These are phyloP conservation scores for Peromyscus eremicus DNA, from an alignment of 2,797 vertebrate genomes.

Conservation along the genomic window DNA sequence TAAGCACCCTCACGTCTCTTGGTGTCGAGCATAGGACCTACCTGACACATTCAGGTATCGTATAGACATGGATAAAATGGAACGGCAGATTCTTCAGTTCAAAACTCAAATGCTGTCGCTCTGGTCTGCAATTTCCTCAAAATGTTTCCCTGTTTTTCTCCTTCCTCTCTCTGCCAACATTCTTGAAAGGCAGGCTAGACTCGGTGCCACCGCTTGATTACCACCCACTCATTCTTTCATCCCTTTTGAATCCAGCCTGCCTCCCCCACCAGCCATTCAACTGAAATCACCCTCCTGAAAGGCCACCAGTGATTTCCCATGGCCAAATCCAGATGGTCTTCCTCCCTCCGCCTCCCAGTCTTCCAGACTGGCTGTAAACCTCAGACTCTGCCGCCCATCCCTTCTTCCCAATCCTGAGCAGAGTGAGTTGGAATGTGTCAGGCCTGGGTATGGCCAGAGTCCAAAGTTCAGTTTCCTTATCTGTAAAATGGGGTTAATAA, in stretches of 20 bases:
- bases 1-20: neutral
- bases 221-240: constrained; percentile 36
- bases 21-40: neutral
- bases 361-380: neutral
- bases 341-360: fast-evolving
- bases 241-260: constrained; percentile 35
- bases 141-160: constrained; percentile 5
- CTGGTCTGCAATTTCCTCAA: neutral
- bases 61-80: neutral
- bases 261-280: constrained; percentile 30
- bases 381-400: neutral
- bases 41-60: neutral
- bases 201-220: neutral
- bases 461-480: constrained; percentile 72
- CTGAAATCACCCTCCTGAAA: constrained; percentile 22
- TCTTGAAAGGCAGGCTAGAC: constrained; percentile 33
- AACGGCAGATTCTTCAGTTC: neutral
- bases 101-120: neutral
- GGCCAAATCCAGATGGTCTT: neutral
- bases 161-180: constrained; percentile 22
- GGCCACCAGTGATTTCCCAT: neutral
- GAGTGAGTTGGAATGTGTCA: neutral
- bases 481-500: constrained; percentile 71
- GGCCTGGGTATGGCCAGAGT: constrained; percentile 47
- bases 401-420: neutral